Base-by-base conservation (phyloP, 2,113 vertebrate species). In the Rhineura floridana region DNA sequence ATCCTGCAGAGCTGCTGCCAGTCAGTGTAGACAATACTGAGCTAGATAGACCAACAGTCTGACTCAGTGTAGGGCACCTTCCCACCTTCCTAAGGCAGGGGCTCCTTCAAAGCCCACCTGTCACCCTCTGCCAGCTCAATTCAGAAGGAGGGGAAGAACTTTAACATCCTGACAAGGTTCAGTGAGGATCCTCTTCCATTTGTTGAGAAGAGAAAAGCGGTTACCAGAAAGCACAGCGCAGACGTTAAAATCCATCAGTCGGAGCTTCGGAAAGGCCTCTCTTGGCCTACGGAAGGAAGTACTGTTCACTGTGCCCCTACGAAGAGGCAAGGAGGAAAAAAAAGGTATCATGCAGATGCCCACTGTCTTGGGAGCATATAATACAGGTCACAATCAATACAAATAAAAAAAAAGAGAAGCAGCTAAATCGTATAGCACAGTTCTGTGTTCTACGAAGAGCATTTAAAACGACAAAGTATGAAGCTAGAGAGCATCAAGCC, bases 401-500 rank as follows among this genome's bases (percentile, higher is more conserved):
- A 84, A 79, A 72, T 63, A 55, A 81, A 2, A 23, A 73, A 19
- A 42, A 44, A 12, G 2, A 12, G 28, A 28, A 30, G 9, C 82
- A 39, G 79, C 87, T 28, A 25, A 1, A 19, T 36, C 42, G 79
- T 30, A 62, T 28, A 85, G 36, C 75, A 0, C 1, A 87, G 84
- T 7, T 46, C 11, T 81, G 23, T 0, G 6, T 28, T 75, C 48
- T 86, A 86, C 82, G 62, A 90, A 13, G 72, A 69, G 2, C 72
- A 42, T 90, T 67, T 75, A 30, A 78, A n/a, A 46, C 55, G n/a
- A 25, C 6, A 70, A 50, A 75, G 78, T 13, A 4, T 75, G 11
- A 55, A 87, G 83, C 75, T 48, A 13, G 44, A 83, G 90, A 84
- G 80, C 52, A 6, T 92, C 80, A 23, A 13, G 23, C 75, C 39